Evolutionary conservation across 2,888 invertebrate species (phyloP).

Genomic region (Scaptomyza tumidula): DNA sequence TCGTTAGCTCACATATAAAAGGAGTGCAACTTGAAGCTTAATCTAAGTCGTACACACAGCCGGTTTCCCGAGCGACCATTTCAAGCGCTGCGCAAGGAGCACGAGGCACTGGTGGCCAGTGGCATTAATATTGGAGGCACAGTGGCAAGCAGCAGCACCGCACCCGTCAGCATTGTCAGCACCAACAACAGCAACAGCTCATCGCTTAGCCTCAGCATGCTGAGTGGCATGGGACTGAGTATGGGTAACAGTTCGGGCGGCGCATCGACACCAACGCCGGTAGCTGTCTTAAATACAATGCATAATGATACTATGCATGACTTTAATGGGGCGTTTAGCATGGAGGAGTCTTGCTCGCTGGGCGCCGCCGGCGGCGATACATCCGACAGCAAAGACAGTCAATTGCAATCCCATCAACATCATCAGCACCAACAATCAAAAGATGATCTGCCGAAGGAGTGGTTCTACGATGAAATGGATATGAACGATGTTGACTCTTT

Average conservation of each 20-base stretch:
- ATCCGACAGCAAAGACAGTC: conserved; percentile 92
- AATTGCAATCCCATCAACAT: conserved; percentile 89
- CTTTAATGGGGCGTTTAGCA: conserved; percentile 82
- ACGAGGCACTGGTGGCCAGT: conserved; percentile 78
- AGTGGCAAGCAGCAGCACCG: conserved; percentile 13
- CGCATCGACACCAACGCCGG: conserved; percentile 62
- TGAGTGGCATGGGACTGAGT: conserved; percentile 33
- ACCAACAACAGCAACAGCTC: conserved; percentile 49
- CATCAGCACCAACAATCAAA: conserved; percentile 85
- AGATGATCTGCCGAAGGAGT: conserved; percentile 92
- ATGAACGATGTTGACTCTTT: conserved; percentile 96
- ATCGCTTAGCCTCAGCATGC: conserved; percentile 65
- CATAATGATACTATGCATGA: conserved; percentile 78
- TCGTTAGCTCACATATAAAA: neutral
- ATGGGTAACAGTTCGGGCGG: conserved; percentile 32
- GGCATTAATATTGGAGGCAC: conserved; percentile 44
- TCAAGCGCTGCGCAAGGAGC: conserved; percentile 83
- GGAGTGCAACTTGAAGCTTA: conserved; percentile 4
- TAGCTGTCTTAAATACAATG: conserved; percentile 60
- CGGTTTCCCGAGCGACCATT: conserved; percentile 84
- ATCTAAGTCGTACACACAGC: conserved; percentile 30
- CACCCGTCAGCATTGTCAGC: conserved; percentile 38
- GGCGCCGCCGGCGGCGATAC: conserved; percentile 85
- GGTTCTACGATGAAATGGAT: conserved; percentile 95
- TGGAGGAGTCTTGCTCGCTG: conserved; percentile 84